Evolutionary conservation across 2,888 invertebrate species (phyloP), one percentile per base, ranked within the genome.

Genomic region (Heteromurus nitidus): DNA sequence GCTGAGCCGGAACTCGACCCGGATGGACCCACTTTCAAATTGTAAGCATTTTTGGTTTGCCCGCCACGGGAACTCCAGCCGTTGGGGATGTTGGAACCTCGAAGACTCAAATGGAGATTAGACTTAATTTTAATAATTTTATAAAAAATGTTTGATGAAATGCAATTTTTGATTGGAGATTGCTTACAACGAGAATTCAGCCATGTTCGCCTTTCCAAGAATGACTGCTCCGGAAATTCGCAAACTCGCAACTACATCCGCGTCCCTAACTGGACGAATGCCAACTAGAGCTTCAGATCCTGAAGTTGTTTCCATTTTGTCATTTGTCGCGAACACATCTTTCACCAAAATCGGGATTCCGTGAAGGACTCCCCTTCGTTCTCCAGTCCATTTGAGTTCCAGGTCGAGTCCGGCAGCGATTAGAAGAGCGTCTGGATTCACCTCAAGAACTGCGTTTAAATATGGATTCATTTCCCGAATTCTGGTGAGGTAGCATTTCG

Each of bases 321-420:
- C 84, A 1, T 16, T 18, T 0, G 84, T 83, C 3, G 62, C 85
- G 36, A 80, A 80, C 58, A 82, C 82, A 11, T 83, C 85, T 20
- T 85, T 85, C 16, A 85, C 47, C 16, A 85, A 55, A 36, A 85
- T 30, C 7, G 85, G 85, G 11, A 85, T 85, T 11, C 85, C 85
- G 44, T 83, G 82, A 28, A 85, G 18, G 3, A 68, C 53, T 28
- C 62, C 50, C 2, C 20, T 13, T 11, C 53, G 1, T n/a, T 9
- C 11, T 9, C 13, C 18, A 31, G 22, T 18, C 47, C 11, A 24
- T 20, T 31, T 60, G 13, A 83, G n/a, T 26, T 83, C 80, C 13
- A 31, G 47, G 47, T 85, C 85, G 1, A 72, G 50, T 11, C 60
- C 36, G 16, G 18, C n/a, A 1, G 85, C 85, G 18, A 68, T 50